Evolutionary conservation across 1,140 invertebrate genomes (phyloP).

Genomic region (Drosophila dunni): DNA sequence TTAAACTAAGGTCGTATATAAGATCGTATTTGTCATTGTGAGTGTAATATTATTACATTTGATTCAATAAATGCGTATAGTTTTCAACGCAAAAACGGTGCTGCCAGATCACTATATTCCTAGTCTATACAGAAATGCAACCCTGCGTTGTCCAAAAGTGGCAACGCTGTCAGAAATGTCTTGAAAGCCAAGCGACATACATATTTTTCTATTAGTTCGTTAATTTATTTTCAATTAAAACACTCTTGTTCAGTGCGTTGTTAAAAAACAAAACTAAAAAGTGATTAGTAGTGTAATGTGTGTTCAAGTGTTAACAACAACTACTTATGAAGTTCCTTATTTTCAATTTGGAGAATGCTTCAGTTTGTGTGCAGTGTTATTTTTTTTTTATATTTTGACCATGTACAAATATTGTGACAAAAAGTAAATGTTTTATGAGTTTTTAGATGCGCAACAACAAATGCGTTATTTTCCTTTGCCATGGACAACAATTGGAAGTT

Average conservation of each 20-base stretch:
- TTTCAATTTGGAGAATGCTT: background rate
- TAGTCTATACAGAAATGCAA: constrained; percentile 2
- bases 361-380: background rate
- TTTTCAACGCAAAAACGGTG: background rate
- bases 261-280: background rate
- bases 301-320: background rate
- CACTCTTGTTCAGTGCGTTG: background rate
- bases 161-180: constrained; percentile 29
- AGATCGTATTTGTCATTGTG: background rate
- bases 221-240: constrained; percentile 19
- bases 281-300: constrained; percentile 1
- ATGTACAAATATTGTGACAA: background rate
- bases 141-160: constrained; percentile 25
- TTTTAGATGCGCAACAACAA: background rate
- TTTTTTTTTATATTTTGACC: constrained; percentile 16
- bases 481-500: background rate
- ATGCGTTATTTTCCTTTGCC: constrained; percentile 10
- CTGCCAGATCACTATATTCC: constrained; percentile 28
- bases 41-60: background rate
- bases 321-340: background rate
- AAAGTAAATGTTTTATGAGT: background rate
- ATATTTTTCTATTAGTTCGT: constrained; percentile 37
- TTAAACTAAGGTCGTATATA: no score
- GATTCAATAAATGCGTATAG: background rate
- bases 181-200: constrained; percentile 32